These are phyloP conservation scores for Uloborus diversus DNA, from an alignment of 1,140 invertebrate species.

Conservation along the genomic window DNA sequence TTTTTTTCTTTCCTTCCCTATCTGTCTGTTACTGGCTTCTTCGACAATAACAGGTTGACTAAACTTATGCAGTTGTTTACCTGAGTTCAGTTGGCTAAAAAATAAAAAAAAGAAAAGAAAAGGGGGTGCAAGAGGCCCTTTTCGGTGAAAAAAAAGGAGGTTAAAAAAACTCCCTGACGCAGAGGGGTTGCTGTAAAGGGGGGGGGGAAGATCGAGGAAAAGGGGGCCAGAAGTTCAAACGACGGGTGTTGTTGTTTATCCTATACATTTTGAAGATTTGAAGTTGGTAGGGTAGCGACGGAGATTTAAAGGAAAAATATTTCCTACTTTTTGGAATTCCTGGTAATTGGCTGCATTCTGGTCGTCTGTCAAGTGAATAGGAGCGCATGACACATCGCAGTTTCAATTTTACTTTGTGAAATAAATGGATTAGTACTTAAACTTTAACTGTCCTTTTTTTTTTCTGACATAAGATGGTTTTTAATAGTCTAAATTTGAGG, in stretches of 20 bases:
- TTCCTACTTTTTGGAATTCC: too few species aligned
- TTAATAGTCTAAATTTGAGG: too few species aligned
- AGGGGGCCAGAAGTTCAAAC: constrained; percentile 18
- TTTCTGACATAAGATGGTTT: too few species aligned
- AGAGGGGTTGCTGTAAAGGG: constrained; percentile 3
- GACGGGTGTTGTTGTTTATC: constrained; percentile 29
- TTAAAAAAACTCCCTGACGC: constrained; percentile 38
- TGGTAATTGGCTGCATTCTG: too few species aligned
- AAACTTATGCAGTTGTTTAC: constrained; percentile 56
- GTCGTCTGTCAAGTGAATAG: too few species aligned
- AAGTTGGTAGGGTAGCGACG: not conserved
- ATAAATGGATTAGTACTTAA: too few species aligned
- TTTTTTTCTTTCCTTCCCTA: constrained; percentile 22
- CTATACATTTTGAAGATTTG: not conserved
- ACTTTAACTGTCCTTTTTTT: too few species aligned
- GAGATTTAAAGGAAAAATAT: not conserved
- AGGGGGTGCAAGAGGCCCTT: constrained; percentile 19
- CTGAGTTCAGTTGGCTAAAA: constrained; percentile 23
- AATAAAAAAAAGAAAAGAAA: too few species aligned
- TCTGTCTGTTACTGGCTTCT: constrained; percentile 20
- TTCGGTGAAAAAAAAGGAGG: constrained; percentile 44
- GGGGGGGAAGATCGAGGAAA: not conserved
- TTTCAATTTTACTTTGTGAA: too few species aligned
- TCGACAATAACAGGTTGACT: constrained; percentile 55
- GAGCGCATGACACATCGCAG: too few species aligned